Base-by-base conservation (phyloP, 1,140 invertebrate genomes). In the Cydia pomonella region DNA sequence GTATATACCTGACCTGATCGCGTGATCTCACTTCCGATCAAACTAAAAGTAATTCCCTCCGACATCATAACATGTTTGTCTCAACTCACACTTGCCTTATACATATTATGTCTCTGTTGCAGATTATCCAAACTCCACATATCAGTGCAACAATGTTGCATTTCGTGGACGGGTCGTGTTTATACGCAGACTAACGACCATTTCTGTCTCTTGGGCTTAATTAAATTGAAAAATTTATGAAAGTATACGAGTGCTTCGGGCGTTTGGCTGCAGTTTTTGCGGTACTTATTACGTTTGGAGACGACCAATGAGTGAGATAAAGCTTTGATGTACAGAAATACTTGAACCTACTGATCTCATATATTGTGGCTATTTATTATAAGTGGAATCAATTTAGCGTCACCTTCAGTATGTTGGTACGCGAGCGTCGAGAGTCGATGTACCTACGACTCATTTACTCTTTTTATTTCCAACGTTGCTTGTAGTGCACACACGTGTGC, bases 191-290 rank as follows among this genome's bases (percentile, higher is more conserved):
- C 64, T 69, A 69, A 69, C 72, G 59, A 75, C 77, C 38, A 72
- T 77, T 63, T 76, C 79, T 85, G 77, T 76, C 78, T 73, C 73
- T 79, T 86, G 78, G 74, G 62, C 83, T 85, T 86, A 85, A 87
- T 87, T 85, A 87, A 90, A 88, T 88, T 84, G 84, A 85, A 79
- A 80, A 84, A 76, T 85, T 88, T 84, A 89, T 87, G 76, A 83
- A 69, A 64, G 66, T 69, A 23, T 66, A 66, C 77, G 21, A 63
- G 41, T 71, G 21, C 41, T 59, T 81, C 73, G 75, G 74, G 74
- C 73, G 75, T 77, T 81, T 77, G 75, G 62, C 72, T 66, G 21
- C 44, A 33, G 16, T 69, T 69, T 23, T 69, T 69, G 27, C 29
- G 29, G 27, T 69, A 38, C 29, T 69, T 69, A 38, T 69, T 69